Conservation (phyloP, 2,113 vertebrate species). For the Brachypteracias leptosomus region DNA sequence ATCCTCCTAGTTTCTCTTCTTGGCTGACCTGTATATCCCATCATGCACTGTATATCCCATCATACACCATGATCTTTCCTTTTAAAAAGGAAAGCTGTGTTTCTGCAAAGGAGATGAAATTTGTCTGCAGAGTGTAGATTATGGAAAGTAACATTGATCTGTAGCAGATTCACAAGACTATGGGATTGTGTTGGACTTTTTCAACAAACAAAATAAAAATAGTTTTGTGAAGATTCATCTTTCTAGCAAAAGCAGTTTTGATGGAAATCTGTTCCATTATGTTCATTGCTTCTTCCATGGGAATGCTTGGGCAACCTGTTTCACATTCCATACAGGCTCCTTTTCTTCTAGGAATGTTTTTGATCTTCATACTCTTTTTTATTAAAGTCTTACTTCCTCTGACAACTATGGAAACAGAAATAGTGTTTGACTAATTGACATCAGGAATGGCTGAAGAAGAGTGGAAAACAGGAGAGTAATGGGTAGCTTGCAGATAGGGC, state of each 20-base stretch:
- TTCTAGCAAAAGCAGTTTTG: neutral
- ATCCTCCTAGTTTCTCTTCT: neutral
- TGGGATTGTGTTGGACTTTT: neutral
- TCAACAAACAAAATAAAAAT: neutral
- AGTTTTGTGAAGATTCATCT: neutral
- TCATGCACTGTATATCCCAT: accelerated
- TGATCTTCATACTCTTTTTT: neutral
- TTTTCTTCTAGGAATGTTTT: neutral
- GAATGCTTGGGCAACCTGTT: neutral
- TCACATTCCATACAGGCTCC: accelerated
- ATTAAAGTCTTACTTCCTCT: neutral
- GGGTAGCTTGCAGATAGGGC: accelerated
- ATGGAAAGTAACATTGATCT: too few species aligned
- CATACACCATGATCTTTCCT: neutral
- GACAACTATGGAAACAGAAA: neutral
- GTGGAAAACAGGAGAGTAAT: neutral
- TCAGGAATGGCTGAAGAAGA: neutral
- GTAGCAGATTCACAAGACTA: neutral
- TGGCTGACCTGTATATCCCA: neutral
- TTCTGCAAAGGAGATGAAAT: neutral
- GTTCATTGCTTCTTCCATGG: neutral
- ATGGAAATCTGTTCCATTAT: neutral
- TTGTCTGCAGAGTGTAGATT: neutral
- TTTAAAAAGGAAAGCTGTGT: neutral
- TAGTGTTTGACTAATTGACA: too few species aligned